These are phyloP conservation scores for Colossoma macropomum DNA, from an alignment of 2,113 vertebrate genomes.

Conservation along the genomic window DNA sequence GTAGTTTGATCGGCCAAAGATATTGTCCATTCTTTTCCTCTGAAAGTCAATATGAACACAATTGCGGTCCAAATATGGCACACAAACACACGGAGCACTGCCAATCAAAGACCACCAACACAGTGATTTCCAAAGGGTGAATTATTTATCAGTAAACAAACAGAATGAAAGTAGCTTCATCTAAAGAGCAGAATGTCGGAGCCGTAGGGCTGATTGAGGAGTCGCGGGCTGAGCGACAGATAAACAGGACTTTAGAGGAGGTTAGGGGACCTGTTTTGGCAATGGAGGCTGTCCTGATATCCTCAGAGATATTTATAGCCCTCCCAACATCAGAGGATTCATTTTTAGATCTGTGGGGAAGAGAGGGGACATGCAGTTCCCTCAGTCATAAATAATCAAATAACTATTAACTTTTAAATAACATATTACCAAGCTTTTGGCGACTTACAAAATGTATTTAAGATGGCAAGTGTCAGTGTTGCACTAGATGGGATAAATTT, in stretches of 20 bases:
- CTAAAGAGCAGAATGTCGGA: slow-evolving; percentile 2
- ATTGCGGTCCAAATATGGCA: not conserved
- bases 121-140: slow-evolving; percentile 36
- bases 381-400: slow-evolving; percentile 49
- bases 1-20: slow-evolving; percentile 19
- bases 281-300: slow-evolving; percentile 27
- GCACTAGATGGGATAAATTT: not conserved
- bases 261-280: slow-evolving; percentile 25
- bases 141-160: slow-evolving; percentile 51
- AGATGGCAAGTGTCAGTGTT: not conserved
- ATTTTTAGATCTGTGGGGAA: slow-evolving; percentile 44
- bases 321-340: slow-evolving; percentile 26
- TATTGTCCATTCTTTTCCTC: not conserved
- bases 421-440: slow-evolving; percentile 1
- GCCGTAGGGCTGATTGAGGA: slow-evolving; percentile 13
- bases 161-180: slow-evolving; percentile 36
- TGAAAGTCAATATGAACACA: slow-evolving; percentile 23
- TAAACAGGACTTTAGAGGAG: slow-evolving; percentile 40
- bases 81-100: slow-evolving; percentile 2
- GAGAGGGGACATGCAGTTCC: slow-evolving; percentile 22
- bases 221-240: slow-evolving; percentile 14
- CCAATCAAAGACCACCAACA: slow-evolving; percentile 32
- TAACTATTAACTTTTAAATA: slow-evolving; percentile 35
- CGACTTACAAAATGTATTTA: slow-evolving; percentile 14
- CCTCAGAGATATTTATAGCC: slow-evolving; percentile 47